Evolutionary conservation across 2,888 invertebrate species (phyloP), one percentile per base, ranked within the genome.

Genomic region (Cancer borealis): DNA sequence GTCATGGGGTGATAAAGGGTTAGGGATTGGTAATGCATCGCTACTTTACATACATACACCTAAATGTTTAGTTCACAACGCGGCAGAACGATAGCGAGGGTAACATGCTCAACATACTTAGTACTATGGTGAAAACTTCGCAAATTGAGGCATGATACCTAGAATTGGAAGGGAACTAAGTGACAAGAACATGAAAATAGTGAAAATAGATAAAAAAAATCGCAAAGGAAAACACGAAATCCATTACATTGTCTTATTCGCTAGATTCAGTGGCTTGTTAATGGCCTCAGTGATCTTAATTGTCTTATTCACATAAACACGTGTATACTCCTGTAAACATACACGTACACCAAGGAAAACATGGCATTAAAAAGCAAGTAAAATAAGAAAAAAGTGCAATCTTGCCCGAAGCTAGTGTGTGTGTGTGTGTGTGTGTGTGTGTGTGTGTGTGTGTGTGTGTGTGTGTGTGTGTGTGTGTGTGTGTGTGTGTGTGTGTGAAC

Each of bases 381-480:
- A 5, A 88, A 88, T 30, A 30, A 26, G 46, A 10, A 21, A n/a
- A 45, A 10, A 88, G 39, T 10, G 17, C 87, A 5, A 17, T 66
- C 60, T n/a, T 73, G 66, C n/a, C 1, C 12, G 45, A 17, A 47
- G 21, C 47, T 66, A 47, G n/a, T 91, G 60, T 91, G 60, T 60
- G 39, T 60, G 60, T 91, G 60, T 60, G 91, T 60, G 26, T 91
- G 60, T 60, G 60, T 91, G 91, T 91, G 91, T 91, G 90, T 90
- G 49, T 90, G 49, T 90, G 49, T 90, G 90, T 90, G 49, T 90
- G 90, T 90, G 90, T 90, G 90, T 90, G 90, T 90, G 90, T 47
- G 90, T 47, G 90, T 47, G 90, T 47, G 49, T 54, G 49, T 90
- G 46, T 30, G 49, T 90, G 90, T 54, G 90, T 90, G 90, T 90